Percentiles rank a stretch among this genome's conserved stretches.
These are phyloP conservation scores for Lucilia sericata DNA, from an alignment of 1,140 invertebrate species.

Conservation along the genomic window DNA sequence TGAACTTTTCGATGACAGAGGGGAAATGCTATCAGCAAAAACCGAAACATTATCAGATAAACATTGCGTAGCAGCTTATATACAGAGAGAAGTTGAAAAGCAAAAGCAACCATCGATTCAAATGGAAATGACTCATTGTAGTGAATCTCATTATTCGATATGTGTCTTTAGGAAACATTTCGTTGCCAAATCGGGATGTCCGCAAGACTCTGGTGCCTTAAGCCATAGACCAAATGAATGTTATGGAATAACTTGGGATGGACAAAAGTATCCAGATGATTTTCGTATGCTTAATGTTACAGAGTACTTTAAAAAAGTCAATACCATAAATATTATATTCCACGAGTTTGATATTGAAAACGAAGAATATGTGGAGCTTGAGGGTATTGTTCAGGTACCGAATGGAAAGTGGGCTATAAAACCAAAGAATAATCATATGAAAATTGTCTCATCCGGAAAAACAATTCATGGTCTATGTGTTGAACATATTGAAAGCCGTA, in stretches of 20 bases:
- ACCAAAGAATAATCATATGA: background rate
- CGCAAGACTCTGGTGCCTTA: constrained; percentile 52
- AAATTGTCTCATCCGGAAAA: background rate
- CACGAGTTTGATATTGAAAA: constrained; percentile 23
- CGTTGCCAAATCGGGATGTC: constrained; percentile 54
- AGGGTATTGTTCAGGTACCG: background rate
- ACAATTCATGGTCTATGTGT: constrained; percentile 40
- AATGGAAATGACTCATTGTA: constrained; percentile 50
- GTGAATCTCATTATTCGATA: constrained; percentile 49
- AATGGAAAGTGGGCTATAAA: constrained; percentile 28
- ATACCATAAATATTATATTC: constrained; percentile 43
- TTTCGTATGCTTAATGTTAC: background rate
- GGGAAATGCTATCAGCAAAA: constrained; percentile 48
- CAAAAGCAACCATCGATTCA: background rate
- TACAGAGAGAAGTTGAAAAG: constrained; percentile 30
- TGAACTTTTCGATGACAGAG: constrained; percentile 44
- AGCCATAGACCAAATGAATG: constrained; percentile 54
- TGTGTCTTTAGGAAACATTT: constrained; percentile 57
- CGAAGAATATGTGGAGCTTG: background rate
- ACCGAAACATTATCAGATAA: constrained; percentile 48
- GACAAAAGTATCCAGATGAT: background rate
- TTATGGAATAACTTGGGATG: constrained; percentile 51
- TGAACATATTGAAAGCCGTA: constrained; percentile 2
- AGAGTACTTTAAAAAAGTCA: constrained; percentile 53
- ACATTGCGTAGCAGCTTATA: constrained; percentile 50